phyloP scores from a whole-genome alignment of 1,140 invertebrate genomes.

The Archivesica marissinica region DNA sequence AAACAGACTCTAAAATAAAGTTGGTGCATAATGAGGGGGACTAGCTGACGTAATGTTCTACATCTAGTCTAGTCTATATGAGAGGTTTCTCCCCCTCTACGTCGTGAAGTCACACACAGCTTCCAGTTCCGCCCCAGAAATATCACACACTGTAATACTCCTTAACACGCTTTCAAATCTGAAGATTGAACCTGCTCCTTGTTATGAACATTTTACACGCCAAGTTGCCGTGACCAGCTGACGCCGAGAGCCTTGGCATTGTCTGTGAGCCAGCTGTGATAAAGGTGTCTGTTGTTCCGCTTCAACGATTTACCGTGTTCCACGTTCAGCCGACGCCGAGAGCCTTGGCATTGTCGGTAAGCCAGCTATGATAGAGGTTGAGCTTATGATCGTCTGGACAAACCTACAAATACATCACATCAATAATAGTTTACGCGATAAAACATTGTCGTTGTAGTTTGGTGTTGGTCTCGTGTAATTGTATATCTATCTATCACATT shows the following conservation, averaged over 20 bases:
- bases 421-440: no score
- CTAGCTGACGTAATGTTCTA: no score
- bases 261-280: conserved; percentile 85
- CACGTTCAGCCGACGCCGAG: conserved; percentile 75
- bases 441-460: no score
- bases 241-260: conserved; percentile 83
- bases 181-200: no score
- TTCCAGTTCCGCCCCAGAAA: no score
- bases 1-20: no score
- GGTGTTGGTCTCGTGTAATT: no score
- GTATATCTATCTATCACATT: no score
- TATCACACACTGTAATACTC: no score
- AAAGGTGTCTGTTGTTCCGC: conserved; percentile 75
- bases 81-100: background rate
- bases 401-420: conserved; percentile 77
- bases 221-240: conserved; percentile 18
- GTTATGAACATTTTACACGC: no score
- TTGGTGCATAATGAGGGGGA: no score
- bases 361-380: conserved; percentile 86
- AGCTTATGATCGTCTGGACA: conserved; percentile 85
- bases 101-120: background rate
- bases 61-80: background rate
- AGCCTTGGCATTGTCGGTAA: conserved; percentile 83
- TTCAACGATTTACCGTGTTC: background rate
- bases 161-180: no score